Conservation (phyloP, 1,140 invertebrate genomes). For the Zaprionus lachaisei region DNA sequence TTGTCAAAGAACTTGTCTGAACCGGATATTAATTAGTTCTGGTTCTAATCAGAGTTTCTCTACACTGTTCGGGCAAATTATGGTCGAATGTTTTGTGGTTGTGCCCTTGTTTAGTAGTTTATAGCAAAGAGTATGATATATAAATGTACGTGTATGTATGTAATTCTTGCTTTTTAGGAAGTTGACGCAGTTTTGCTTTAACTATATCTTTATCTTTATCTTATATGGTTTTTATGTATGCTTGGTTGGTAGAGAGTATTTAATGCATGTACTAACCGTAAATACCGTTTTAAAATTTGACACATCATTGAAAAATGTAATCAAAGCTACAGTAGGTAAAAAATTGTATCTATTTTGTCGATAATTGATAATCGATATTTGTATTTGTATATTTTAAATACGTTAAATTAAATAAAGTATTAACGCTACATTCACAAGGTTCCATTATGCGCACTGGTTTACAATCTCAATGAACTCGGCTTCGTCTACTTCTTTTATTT, state of each 20-base stretch:
- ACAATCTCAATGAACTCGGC: slow-evolving; percentile 28
- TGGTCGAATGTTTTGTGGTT: slow-evolving; percentile 11
- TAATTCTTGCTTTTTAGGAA: slow-evolving; percentile 2
- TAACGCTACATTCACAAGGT: slow-evolving; percentile 74
- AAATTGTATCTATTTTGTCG: slow-evolving; percentile 74
- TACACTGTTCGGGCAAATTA: background rate
- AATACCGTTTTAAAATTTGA: slow-evolving; percentile 81
- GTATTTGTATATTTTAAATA: slow-evolving; percentile 57
- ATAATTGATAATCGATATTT: slow-evolving; percentile 51
- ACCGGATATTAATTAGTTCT: slow-evolving; percentile 3
- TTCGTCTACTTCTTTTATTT: background rate
- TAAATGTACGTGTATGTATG: background rate
- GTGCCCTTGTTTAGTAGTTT: slow-evolving; percentile 23
- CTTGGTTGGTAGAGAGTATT: slow-evolving; percentile 23
- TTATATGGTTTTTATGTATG: slow-evolving; percentile 48
- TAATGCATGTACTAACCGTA: slow-evolving; percentile 35
- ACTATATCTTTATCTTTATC: slow-evolving; percentile 31
- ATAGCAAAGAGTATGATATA: slow-evolving; percentile 13
- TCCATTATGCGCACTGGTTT: slow-evolving; percentile 73
- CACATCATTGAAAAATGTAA: slow-evolving; percentile 82
- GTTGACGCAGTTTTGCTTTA: background rate
- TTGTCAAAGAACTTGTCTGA: slow-evolving; percentile 9
- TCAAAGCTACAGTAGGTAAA: slow-evolving; percentile 81
- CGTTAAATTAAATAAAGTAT: slow-evolving; percentile 51
- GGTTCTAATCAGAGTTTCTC: background rate